Conservation (phyloP, 92 coral and sea anemone species). For the Zoanthus sansibaricus region DNA sequence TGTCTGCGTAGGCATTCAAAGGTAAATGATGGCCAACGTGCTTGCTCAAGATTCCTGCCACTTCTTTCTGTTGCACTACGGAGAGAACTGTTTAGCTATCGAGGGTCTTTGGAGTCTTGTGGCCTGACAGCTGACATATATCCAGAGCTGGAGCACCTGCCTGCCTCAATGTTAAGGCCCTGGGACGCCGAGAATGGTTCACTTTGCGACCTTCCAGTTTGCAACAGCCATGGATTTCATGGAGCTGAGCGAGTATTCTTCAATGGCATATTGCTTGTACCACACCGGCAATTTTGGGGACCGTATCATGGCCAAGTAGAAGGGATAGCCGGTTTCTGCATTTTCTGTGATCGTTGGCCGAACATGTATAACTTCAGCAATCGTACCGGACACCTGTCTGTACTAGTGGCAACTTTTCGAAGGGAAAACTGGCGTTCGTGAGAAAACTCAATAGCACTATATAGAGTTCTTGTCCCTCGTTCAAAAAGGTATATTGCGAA, state of each 20-base stretch:
- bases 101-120: not conserved
- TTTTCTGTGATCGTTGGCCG: not conserved
- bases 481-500: not conserved
- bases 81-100: not conserved
- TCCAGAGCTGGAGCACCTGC: no score
- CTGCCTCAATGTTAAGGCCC: not conserved
- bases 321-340: no score
- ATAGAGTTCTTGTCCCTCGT: not conserved
- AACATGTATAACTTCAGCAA: not conserved
- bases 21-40: constrained; percentile 1
- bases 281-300: not conserved
- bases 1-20: not conserved
- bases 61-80: not conserved
- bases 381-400: constrained; percentile 5
- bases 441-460: not conserved
- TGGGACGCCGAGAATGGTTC: not conserved
- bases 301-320: not conserved
- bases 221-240: constrained; percentile 1
- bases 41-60: constrained; percentile 2
- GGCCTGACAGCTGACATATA: no score
- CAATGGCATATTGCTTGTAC: no score
- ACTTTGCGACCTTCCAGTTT: not conserved
- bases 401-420: not conserved
- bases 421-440: not conserved
- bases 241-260: no score